phyloP scores from a whole-genome alignment of 2,113 vertebrate genomes.

The Meles meles region DNA sequence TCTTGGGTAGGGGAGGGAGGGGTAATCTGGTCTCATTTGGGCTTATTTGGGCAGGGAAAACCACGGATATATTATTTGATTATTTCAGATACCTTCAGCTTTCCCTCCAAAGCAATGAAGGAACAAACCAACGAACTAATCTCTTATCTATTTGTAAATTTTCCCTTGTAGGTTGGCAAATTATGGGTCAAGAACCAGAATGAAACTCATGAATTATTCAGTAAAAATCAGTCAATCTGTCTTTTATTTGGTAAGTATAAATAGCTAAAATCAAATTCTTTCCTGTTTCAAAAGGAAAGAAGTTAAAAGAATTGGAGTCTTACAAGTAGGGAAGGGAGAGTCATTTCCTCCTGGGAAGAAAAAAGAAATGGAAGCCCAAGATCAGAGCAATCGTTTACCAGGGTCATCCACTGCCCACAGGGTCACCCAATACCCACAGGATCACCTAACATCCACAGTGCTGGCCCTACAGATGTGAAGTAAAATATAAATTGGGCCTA shows the following conservation, averaged over 20 bases:
- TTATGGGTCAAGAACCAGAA: not conserved
- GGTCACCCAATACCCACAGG: not conserved
- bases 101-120: not conserved
- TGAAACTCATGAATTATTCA: constrained; percentile 4
- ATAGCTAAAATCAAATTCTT: constrained; percentile 3
- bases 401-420: not conserved
- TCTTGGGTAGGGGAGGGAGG: accelerated
- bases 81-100: not conserved
- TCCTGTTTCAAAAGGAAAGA: not conserved
- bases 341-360: not conserved
- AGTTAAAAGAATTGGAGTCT: not conserved
- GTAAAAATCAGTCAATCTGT: not conserved
- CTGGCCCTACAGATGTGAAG: not conserved
- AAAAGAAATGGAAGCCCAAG: not conserved
- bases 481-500: not conserved
- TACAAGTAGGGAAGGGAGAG: not conserved
- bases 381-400: not conserved
- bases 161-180: not conserved
- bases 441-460: not conserved
- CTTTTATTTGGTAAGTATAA: not conserved
- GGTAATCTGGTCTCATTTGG: not conserved
- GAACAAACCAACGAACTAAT: not conserved
- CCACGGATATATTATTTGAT: not conserved
- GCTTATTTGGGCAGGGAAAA: not conserved
- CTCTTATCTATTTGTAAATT: not conserved